Conservation (phyloP, 2,113 vertebrate genomes). For the Sinocyclocheilus rhinocerous region DNA sequence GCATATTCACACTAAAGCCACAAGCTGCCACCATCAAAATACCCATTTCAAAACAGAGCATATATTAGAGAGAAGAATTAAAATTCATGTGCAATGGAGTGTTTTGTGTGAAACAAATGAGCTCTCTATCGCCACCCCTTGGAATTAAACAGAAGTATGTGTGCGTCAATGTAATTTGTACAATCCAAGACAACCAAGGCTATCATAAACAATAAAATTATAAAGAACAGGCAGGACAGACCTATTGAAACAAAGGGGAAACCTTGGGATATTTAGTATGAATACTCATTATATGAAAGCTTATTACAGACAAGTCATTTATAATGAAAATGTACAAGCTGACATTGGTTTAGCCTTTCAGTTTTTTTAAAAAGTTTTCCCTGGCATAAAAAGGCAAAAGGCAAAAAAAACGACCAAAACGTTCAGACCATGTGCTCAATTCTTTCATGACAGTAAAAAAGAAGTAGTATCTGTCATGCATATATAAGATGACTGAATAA, state of each 20-base stretch:
- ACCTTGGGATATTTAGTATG: not conserved
- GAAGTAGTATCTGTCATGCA: not conserved
- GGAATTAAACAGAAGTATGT: conserved; percentile 27
- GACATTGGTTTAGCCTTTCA: conserved; percentile 8
- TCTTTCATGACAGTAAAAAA: conserved; percentile 16
- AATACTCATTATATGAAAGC: conserved; percentile 4
- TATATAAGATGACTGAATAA: conserved; percentile 37
- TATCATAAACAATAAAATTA: not conserved
- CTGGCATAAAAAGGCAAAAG: not conserved
- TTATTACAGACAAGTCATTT: not conserved
- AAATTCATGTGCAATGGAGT: conserved; percentile 2
- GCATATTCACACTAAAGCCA: conserved; percentile 18
- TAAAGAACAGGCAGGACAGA: not conserved
- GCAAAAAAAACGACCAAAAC: not conserved
- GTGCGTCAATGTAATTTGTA: not conserved
- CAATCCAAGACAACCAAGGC: not conserved
- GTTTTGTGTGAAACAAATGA: conserved; percentile 6
- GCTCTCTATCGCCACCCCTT: conserved; percentile 26
- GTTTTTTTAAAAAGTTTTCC: not conserved
- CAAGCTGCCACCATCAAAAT: conserved; percentile 47
- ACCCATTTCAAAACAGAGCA: not conserved
- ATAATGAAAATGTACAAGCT: conserved; percentile 15
- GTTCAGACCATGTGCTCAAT: not conserved
- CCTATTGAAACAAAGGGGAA: not conserved
- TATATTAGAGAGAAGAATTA: not conserved